Evolutionary conservation across 1,140 invertebrate genomes (phyloP).

Genomic region (Steinernema khuongi): DNA sequence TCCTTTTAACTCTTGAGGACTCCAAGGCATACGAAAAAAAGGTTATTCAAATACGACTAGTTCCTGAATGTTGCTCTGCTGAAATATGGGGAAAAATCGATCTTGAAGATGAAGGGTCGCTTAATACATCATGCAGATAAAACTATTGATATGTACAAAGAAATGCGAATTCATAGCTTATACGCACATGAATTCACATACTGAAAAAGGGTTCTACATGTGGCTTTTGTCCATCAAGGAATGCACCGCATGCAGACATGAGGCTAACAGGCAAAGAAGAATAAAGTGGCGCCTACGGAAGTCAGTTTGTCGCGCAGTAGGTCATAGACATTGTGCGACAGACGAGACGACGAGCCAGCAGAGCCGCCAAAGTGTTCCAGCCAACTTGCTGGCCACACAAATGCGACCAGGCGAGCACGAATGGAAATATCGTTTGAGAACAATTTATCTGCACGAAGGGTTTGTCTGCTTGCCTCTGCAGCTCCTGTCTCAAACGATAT

Average conservation of each 20-base stretch:
- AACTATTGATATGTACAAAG: no score
- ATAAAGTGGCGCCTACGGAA: background rate
- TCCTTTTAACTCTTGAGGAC: conserved; percentile 4
- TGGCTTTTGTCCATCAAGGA: no score
- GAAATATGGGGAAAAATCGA: no score
- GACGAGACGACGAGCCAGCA: background rate
- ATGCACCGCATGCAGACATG: no score
- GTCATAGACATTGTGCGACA: background rate
- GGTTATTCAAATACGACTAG: no score
- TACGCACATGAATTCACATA: no score
- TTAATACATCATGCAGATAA: no score
- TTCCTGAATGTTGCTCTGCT: no score
- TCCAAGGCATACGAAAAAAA: conserved; percentile 12
- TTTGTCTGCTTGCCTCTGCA: conserved; percentile 10
- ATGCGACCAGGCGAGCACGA: background rate
- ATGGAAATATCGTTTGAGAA: conserved; percentile 11
- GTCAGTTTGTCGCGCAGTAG: background rate
- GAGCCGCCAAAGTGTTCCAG: background rate
- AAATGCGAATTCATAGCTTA: no score
- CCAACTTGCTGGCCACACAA: conserved; percentile 2
- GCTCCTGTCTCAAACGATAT: background rate
- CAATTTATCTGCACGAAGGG: conserved; percentile 11
- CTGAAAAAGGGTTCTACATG: no score
- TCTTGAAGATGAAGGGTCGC: background rate
- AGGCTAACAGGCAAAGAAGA: no score